Evolutionary conservation across 2,888 invertebrate species (phyloP).

Genomic region (Drosophila colorata): DNA sequence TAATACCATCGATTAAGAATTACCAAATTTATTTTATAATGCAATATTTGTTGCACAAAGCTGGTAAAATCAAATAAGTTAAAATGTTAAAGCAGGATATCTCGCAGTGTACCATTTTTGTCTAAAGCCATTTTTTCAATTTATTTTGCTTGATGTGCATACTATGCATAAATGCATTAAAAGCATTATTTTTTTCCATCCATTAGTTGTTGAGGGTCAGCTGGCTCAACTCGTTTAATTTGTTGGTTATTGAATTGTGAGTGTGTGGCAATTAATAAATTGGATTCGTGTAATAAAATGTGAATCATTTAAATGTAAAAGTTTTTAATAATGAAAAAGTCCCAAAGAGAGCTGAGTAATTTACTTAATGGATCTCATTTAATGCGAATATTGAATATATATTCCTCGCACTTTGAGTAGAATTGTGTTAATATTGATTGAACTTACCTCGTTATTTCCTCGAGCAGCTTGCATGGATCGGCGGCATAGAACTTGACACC

Average conservation of each 20-base stretch:
- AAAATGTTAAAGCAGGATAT: conserved; percentile 3
- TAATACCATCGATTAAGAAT: too few relatives aligned
- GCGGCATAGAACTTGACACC: conserved; percentile 99
- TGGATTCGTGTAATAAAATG: conserved; percentile 64
- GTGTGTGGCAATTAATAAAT: conserved; percentile 69
- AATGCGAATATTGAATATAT: conserved; percentile 3
- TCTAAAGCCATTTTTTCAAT: conserved; percentile 28
- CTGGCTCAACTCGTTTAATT: conserved; percentile 54
- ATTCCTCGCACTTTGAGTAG: not conserved
- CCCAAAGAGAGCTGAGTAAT: not conserved
- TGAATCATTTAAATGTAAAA: conserved; percentile 37
- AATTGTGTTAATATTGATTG: not conserved
- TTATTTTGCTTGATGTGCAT: conserved; percentile 60
- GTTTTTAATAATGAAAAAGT: conserved; percentile 13
- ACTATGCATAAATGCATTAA: conserved; percentile 63
- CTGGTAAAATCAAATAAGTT: too few relatives aligned
- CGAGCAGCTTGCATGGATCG: conserved; percentile 97
- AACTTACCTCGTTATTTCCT: conserved; percentile 96
- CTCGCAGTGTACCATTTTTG: not conserved
- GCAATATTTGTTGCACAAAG: too few relatives aligned
- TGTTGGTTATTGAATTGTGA: conserved; percentile 66
- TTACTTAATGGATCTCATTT: conserved; percentile 9
- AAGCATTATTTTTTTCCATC: conserved; percentile 70
- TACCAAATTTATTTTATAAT: too few relatives aligned
- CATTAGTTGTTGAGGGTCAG: conserved; percentile 60